Base-by-base conservation (phyloP, 2,797 vertebrate species). In the Arctocebus calabarensis region DNA sequence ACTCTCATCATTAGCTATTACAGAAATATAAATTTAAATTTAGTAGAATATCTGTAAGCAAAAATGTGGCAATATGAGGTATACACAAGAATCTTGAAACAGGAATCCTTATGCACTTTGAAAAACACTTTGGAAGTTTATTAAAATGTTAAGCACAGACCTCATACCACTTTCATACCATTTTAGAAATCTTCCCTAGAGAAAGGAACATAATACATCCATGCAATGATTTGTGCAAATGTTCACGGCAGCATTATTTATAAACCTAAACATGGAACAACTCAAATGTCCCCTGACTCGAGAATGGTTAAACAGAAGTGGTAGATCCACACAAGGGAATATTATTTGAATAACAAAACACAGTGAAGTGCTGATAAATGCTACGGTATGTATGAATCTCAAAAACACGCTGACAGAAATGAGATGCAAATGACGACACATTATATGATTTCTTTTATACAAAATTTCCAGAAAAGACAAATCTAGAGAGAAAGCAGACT, bases 381-480 rank as follows among this genome's bases (percentile, higher is more conserved):
- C 19, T 86, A 77, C 20, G 29, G 43, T 19, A 34, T 16, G 12
- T 0, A 45, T 1, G 7, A 22, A 74, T 5, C 37, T 89, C 70
- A 86, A 88, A 91, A 87, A 70, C 32, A 70, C 5, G 19, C 43
- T 29, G 14, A 87, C 8, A 55, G 55, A 84, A 91, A 89, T 40
- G 57, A 61, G 37, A 95, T 29, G 62, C n/a, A 61, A 70, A 86
- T 75, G 43, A 84, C 16, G 64, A 70, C 1, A 64, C 14, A 20
- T 2, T 61, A 6, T 34, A 22, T 75, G 25, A 91, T 23, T 88
- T 27, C 12, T 94, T 86, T 85, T 27, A 88, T 7, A 66, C 73
- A 77, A 92, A 96, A 85, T 59, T 92, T 88, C 37, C 40, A 94
- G 92, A 86, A 73, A 91, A 84, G 66, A 40, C 25, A 68, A 93